These are phyloP conservation scores for Novumbra hubbsi DNA, from an alignment of 2,797 vertebrate genomes.

Conservation along the genomic window DNA sequence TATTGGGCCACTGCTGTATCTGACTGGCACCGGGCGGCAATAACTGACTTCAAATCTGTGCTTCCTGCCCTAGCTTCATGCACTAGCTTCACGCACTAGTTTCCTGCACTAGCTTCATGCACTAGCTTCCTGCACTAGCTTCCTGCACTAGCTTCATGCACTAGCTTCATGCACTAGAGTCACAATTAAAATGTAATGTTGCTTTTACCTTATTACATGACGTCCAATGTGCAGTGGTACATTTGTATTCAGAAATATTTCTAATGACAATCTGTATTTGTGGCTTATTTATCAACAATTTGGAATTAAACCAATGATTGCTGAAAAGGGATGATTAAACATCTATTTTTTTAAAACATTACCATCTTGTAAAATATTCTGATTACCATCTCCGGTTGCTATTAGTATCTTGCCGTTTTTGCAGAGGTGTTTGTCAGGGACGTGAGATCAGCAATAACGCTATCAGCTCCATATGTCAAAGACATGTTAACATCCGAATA, in stretches of 20 bases:
- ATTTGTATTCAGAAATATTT: neutral
- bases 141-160: too few species aligned
- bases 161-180: too few species aligned
- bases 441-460: neutral
- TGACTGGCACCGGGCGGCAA: slow-evolving; percentile 68
- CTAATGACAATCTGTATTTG: neutral
- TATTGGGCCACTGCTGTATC: slow-evolving; percentile 72
- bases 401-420: neutral
- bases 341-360: neutral
- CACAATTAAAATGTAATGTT: neutral
- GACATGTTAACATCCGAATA: neutral
- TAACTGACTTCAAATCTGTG: slow-evolving; percentile 65
- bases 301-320: neutral
- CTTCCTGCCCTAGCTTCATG: too few species aligned
- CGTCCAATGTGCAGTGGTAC: neutral
- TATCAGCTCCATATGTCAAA: neutral
- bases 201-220: neutral
- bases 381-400: neutral
- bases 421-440: neutral
- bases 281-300: neutral
- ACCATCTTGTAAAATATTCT: neutral
- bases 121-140: too few species aligned
- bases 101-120: too few species aligned
- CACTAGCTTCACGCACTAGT: too few species aligned
- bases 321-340: neutral